A percentile compares a stretch with the other conserved stretches of the same genome.
phyloP scores from a whole-genome alignment of 2,797 vertebrate genomes.

The Rhyacichthys aspro region DNA sequence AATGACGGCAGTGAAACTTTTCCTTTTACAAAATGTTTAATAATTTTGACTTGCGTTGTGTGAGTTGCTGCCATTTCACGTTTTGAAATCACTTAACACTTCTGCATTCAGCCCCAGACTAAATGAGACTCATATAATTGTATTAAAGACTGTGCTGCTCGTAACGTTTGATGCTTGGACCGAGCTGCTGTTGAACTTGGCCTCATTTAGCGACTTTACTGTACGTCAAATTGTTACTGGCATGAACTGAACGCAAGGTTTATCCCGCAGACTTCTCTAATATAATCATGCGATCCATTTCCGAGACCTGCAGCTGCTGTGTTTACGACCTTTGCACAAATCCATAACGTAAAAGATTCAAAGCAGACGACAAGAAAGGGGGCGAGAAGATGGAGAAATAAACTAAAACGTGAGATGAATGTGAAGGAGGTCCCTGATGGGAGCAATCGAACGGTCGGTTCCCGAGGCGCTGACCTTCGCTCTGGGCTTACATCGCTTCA shows the following conservation, averaged over 20 bases:
- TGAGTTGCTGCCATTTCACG: no score
- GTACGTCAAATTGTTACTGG: conserved; percentile 3
- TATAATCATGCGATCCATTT: conserved; percentile 23
- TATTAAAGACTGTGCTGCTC: conserved; percentile 1
- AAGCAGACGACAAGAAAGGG: conserved; percentile 1
- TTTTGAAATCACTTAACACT: no score
- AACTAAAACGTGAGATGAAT: conserved; percentile 2
- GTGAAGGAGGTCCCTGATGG: conserved; percentile 30
- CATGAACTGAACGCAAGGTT: conserved; percentile 8
- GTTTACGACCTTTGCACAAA: conserved; percentile 16
- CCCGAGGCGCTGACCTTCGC: conserved; percentile 38
- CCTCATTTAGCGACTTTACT: background rate
- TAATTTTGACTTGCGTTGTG: no score
- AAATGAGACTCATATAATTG: no score
- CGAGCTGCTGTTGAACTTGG: conserved; percentile 5
- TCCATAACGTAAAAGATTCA: conserved; percentile 1
- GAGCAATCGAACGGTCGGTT: conserved; percentile 33
- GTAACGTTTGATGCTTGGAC: conserved; percentile 10
- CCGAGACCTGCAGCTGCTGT: conserved; percentile 6
- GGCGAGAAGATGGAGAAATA: background rate
- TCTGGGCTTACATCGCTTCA: conserved; percentile 45
- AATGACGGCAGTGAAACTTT: no score
- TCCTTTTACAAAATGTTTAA: no score
- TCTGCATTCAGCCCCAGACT: no score
- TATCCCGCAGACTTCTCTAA: conserved; percentile 16